Base-by-base conservation (phyloP, 2,888 invertebrate species). In the Drosophila mimetica region DNA sequence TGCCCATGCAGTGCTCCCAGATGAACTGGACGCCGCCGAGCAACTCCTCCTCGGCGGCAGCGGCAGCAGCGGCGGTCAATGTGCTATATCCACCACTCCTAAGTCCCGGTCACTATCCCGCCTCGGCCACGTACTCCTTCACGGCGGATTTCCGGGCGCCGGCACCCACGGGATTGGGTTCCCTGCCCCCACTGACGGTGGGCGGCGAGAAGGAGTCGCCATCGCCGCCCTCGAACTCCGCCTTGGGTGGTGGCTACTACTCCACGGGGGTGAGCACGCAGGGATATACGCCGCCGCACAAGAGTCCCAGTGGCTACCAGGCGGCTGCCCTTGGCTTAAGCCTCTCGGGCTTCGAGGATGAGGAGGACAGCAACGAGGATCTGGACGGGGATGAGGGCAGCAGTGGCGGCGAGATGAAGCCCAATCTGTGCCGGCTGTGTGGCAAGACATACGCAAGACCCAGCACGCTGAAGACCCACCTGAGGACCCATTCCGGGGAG, bases 371-470 rank as follows among this genome's bases (percentile, higher is more conserved):
- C 75, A 91, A 74, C 41, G 82, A 86, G 70, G 90, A 90, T 54
- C 96, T 95, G 59, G 60, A 61, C 58, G 90, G 96, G 57, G 91
- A 92, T 74, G 92, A 91, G 64, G 91, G 90, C 65, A 90, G 88
- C 34, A 79, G 89, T 59, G 90, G 88, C 18, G 80, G 89, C 28
- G 94, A 95, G 72, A 94, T 94, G 79, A 95, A 96, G 88, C 96
- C 97, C 0, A 98, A 98, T 91, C 94, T 98, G 37, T 99, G 98
- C 89, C 94, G 97, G 28, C 96, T 98, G 73, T 99, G 98, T 90
- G 98, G 98, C 78, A 99, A 99, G 93, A 98, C 98, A 0, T 97
- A 99, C 92, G 99, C 99, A 0, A 93, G 99, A 4, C 99, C 99
- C 0, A 98, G 97, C 92, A 99, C 99, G 0, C 93, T 99, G 72